Evolutionary conservation across 30 jellyfish, hydroid and myxozoan genomes (phyloP).

Genomic region (Morbakka virulenta): DNA sequence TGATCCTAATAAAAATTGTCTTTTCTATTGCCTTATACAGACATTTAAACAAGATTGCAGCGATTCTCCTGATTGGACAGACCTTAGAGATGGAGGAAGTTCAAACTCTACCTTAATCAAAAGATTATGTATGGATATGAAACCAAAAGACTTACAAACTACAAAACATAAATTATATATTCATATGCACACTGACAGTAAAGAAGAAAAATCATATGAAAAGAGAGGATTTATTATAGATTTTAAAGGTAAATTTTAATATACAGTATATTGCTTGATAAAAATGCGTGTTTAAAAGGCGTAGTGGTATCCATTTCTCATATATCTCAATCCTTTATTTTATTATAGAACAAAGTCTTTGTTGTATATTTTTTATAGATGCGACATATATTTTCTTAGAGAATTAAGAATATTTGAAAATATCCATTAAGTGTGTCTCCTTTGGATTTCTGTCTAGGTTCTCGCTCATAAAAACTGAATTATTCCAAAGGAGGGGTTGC

Average conservation of each 20-base stretch:
- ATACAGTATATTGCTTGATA: background rate
- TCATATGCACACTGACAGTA: conserved; percentile 74
- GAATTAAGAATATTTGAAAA: too few species aligned
- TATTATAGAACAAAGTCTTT: too few species aligned
- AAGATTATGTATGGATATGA: conserved; percentile 59
- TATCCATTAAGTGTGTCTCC: too few species aligned
- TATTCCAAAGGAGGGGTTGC: too few species aligned
- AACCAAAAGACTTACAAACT: conserved; percentile 1
- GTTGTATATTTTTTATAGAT: too few species aligned
- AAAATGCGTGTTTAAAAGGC: background rate
- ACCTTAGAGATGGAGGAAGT: conserved; percentile 64
- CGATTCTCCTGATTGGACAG: conserved; percentile 67
- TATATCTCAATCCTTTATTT: too few species aligned
- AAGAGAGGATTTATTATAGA: conserved; percentile 80
- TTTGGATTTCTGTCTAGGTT: too few species aligned
- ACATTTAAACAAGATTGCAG: conserved; percentile 37
- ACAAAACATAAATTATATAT: conserved; percentile 46
- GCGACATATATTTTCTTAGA: too few species aligned
- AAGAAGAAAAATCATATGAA: too few species aligned
- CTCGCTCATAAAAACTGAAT: too few species aligned
- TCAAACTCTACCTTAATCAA: conserved; percentile 22
- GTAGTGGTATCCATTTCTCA: too few species aligned
- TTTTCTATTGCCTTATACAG: conserved; percentile 4
- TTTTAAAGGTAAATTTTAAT: conserved; percentile 61
- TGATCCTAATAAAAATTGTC: too few species aligned